Conservation (phyloP, 2,113 vertebrate genomes). For the Xenopus laevis region DNA sequence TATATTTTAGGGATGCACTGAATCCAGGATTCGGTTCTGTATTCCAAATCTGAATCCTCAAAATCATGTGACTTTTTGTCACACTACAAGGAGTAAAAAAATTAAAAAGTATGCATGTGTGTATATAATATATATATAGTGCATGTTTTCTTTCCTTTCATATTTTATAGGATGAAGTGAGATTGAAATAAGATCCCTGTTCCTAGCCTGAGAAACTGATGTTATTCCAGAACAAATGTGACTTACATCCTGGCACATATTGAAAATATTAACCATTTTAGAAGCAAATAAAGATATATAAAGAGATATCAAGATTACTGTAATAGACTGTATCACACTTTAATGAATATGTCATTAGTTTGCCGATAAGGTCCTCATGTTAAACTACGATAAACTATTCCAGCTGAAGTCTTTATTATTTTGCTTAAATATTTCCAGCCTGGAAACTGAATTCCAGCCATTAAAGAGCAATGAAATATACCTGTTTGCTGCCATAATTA, state of each 20-base stretch:
- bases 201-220: not conserved
- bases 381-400: not conserved
- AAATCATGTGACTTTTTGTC: too few relatives aligned
- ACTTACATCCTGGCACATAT: not conserved
- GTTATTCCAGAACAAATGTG: not conserved
- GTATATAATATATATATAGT: too few relatives aligned
- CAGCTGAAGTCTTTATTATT: not conserved
- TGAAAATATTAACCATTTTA: conserved; percentile 4
- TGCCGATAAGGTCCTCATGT: not conserved
- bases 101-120: too few relatives aligned
- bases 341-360: conserved; percentile 14
- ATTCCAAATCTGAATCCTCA: too few relatives aligned
- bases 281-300: not conserved
- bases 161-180: not conserved
- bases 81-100: too few relatives aligned
- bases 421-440: not conserved
- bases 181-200: not conserved
- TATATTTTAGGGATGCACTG: too few relatives aligned
- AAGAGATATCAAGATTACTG: not conserved
- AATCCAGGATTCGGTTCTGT: too few relatives aligned
- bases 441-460: too few relatives aligned
- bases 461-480: too few relatives aligned
- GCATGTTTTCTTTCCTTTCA: not conserved
- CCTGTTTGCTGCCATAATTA: too few relatives aligned
- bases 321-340: not conserved